Evolutionary conservation across 64 coral and sea anemone genomes (phyloP).

Genomic region (Cladopsammia gracilis): DNA sequence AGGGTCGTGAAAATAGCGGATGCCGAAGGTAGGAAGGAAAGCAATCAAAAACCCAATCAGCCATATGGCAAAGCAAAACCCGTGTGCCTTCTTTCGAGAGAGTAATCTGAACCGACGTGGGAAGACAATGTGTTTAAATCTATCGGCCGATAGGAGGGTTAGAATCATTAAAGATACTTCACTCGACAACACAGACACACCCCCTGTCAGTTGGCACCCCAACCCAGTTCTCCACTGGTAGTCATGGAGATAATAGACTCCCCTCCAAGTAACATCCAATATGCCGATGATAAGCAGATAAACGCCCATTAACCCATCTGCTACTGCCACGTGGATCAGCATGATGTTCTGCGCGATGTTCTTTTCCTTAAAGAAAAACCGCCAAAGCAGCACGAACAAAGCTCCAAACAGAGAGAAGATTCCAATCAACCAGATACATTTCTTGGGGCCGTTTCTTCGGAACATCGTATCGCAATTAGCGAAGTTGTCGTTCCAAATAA

Average conservation of each 20-base stretch:
- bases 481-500: too few species aligned
- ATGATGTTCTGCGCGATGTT: conserved; percentile 20
- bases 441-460: too few species aligned
- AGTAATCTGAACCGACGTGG: not conserved
- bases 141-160: not conserved
- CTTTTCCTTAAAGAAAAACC: not conserved
- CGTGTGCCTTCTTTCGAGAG: not conserved
- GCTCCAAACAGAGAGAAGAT: conserved; percentile 26
- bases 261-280: not conserved
- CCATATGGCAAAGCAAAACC: not conserved
- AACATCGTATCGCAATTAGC: too few species aligned
- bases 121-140: not conserved
- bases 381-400: conserved; percentile 2
- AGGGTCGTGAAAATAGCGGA: not conserved
- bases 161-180: not conserved
- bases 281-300: conserved; percentile 14
- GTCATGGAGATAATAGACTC: conserved; percentile 53
- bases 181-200: not conserved
- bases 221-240: conserved; percentile 21
- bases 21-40: not conserved
- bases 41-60: not conserved
- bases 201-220: conserved; percentile 23
- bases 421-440: conserved; percentile 30
- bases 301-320: conserved; percentile 51
- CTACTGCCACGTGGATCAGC: conserved; percentile 18